phyloP scores from a whole-genome alignment of 2,113 vertebrate species.

The Illadopsis cleaveri region DNA sequence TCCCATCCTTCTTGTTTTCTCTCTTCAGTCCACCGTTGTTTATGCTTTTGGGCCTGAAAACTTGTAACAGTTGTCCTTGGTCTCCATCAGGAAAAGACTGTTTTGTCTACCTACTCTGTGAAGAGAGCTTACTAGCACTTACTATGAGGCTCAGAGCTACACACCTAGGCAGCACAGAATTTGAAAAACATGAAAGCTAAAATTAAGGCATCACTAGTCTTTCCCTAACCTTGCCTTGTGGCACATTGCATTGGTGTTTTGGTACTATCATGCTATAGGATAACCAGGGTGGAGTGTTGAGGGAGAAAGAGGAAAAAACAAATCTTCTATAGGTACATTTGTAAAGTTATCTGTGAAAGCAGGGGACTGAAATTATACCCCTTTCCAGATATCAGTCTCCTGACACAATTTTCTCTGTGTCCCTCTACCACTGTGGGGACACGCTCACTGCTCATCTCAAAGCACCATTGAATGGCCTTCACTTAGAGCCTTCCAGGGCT shows the following conservation, averaged over 20 bases:
- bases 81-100: background rate
- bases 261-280: background rate
- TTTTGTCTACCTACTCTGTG: background rate
- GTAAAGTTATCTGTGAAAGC: background rate
- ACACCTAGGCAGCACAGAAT: background rate
- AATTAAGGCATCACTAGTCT: background rate
- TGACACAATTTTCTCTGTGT: background rate
- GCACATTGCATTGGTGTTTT: background rate
- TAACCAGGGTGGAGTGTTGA: background rate
- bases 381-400: background rate
- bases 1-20: background rate
- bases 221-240: background rate
- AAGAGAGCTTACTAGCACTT: background rate
- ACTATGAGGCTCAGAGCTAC: background rate
- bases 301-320: background rate
- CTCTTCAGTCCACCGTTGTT: background rate
- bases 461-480: background rate
- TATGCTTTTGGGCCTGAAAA: background rate
- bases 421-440: background rate
- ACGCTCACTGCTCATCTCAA: background rate
- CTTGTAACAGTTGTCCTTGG: background rate
- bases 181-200: background rate
- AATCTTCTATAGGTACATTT: background rate
- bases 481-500: background rate
- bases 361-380: background rate